phyloP scores from a whole-genome alignment of 2,888 invertebrate genomes.

The Phaonia tiefii region DNA sequence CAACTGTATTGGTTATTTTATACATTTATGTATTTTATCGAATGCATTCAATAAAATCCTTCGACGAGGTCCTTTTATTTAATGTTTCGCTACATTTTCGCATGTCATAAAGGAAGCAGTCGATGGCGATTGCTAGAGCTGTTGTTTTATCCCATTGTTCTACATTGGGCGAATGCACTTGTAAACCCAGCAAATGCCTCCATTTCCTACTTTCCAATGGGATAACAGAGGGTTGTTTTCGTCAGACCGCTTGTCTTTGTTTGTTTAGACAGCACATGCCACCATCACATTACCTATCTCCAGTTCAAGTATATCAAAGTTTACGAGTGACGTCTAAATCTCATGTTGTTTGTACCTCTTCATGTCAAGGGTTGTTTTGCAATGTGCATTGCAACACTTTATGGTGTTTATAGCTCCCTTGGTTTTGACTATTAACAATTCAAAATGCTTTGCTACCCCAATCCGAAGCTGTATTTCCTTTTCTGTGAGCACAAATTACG shows the following conservation, averaged over 20 bases:
- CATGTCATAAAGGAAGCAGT: background rate
- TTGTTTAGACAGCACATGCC: constrained; percentile 37
- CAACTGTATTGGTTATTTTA: background rate
- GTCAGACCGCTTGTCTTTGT: constrained; percentile 24
- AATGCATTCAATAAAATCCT: constrained; percentile 13
- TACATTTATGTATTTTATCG: background rate
- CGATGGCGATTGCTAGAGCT: background rate
- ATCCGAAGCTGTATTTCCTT: too few relatives aligned
- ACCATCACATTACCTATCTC: constrained; percentile 41
- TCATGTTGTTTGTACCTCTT: background rate
- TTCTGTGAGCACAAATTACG: too few relatives aligned
- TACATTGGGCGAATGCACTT: constrained; percentile 21
- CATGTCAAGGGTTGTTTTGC: constrained; percentile 40
- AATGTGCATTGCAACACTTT: constrained; percentile 3
- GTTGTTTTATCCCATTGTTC: background rate
- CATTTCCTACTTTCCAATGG: constrained; percentile 21
- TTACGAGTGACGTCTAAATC: background rate
- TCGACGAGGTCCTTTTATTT: constrained; percentile 6
- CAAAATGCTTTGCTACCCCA: background rate
- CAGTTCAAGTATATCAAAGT: constrained; percentile 30
- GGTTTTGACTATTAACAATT: constrained; percentile 1
- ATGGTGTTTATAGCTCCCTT: constrained; percentile 14
- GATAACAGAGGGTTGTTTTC: constrained; percentile 49
- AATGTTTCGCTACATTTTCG: background rate
- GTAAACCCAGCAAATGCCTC: constrained; percentile 24